Conservation (phyloP, 2,888 invertebrate genomes). For the Camptogramma bilineatum region DNA sequence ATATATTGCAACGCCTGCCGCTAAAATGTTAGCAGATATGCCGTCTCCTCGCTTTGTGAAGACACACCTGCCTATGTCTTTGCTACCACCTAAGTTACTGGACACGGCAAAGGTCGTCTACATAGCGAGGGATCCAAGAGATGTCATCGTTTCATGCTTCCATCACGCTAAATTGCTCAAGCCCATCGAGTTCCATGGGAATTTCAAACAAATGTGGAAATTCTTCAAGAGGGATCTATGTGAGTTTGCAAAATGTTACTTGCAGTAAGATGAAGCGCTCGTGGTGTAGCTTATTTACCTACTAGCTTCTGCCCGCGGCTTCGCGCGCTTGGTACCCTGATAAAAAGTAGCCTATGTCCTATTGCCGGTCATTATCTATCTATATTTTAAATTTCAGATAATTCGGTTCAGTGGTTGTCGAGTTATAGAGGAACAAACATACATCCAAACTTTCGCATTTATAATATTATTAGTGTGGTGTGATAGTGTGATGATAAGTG, state of each 20-base stretch:
- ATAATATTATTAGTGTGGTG: too few species aligned
- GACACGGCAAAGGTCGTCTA: slow-evolving; percentile 87
- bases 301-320: too few species aligned
- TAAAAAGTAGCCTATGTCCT: too few species aligned
- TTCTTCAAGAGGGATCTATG: slow-evolving; percentile 86
- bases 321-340: too few species aligned
- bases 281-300: too few species aligned
- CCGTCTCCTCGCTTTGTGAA: slow-evolving; percentile 63
- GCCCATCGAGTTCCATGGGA: slow-evolving; percentile 81
- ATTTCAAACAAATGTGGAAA: slow-evolving; percentile 87
- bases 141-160: slow-evolving; percentile 91
- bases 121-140: slow-evolving; percentile 92
- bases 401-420: too few species aligned
- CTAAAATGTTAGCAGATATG: slow-evolving; percentile 33
- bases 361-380: too few species aligned
- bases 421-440: too few species aligned
- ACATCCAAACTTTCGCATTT: too few species aligned
- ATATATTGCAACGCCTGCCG: slow-evolving; percentile 18
- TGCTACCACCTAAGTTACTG: slow-evolving; percentile 86
- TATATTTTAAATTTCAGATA: too few species aligned
- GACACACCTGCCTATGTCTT: slow-evolving; percentile 89
- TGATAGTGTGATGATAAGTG: too few species aligned
- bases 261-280: too few species aligned
- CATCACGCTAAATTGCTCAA: slow-evolving; percentile 85
- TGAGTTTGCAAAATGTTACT: slow-evolving; percentile 58